Conservation (phyloP, 1,140 invertebrate genomes). For the Pogonus chalceus region DNA sequence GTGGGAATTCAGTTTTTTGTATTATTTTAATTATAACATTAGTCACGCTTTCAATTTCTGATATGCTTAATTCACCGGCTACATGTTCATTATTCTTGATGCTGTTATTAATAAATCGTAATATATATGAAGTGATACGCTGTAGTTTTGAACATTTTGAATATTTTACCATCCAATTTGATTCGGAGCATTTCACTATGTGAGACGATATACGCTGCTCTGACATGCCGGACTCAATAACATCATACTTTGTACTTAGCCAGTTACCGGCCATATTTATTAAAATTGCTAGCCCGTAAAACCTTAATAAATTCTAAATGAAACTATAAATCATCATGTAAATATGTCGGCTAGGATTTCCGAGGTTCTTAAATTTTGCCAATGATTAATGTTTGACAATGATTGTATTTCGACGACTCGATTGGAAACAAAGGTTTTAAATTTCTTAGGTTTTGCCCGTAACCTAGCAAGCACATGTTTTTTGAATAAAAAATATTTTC, state of each 20-base stretch:
- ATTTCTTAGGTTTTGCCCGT: slow-evolving; percentile 13
- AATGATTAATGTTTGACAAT: slow-evolving; percentile 14
- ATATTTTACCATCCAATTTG: no score
- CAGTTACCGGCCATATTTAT: no score
- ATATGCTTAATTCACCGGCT: not conserved
- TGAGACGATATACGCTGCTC: no score
- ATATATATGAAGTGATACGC: not conserved
- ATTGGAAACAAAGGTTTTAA: slow-evolving; percentile 27
- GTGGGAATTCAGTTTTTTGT: not conserved
- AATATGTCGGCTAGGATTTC: slow-evolving; percentile 31
- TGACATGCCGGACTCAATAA: no score
- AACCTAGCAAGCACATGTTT: slow-evolving; percentile 29
- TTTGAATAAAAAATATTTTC: no score
- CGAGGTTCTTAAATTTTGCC: slow-evolving; percentile 26
- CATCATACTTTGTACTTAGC: slow-evolving; percentile 7
- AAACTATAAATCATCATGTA: slow-evolving; percentile 20
- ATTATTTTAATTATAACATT: no score
- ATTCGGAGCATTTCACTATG: no score
- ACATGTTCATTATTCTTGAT: not conserved
- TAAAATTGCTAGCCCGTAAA: slow-evolving; percentile 28
- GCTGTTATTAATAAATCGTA: not conserved
- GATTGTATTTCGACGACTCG: slow-evolving; percentile 29
- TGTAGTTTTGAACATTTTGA: no score
- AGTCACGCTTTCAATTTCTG: not conserved
- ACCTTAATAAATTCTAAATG: slow-evolving; percentile 23